Conservation (phyloP, 2,888 invertebrate genomes). For the Vanessa cardui region DNA sequence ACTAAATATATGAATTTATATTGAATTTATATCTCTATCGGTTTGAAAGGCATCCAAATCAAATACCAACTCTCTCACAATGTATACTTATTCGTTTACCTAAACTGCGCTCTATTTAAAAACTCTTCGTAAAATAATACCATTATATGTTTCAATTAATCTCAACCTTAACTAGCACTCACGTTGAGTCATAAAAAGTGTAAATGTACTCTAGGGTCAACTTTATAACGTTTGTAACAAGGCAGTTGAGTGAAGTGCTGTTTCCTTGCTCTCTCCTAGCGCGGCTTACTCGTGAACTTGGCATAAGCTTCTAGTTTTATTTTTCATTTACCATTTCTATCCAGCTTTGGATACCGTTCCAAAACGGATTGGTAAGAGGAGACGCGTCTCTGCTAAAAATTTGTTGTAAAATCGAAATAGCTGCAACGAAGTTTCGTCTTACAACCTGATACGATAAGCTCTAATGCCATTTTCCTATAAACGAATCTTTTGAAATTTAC, state of each 20-base stretch:
- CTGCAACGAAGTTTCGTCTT: slow-evolving; percentile 19
- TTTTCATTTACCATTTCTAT: slow-evolving; percentile 60
- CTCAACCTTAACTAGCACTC: slow-evolving; percentile 6
- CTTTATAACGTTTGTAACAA: slow-evolving; percentile 53
- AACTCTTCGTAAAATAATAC: not conserved
- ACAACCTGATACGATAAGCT: slow-evolving; percentile 19
- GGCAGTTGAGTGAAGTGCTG: slow-evolving; percentile 49
- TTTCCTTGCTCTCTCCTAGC: slow-evolving; percentile 36
- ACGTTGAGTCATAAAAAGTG: slow-evolving; percentile 6
- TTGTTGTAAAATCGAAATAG: slow-evolving; percentile 22
- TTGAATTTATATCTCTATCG: no score
- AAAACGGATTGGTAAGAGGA: slow-evolving; percentile 30
- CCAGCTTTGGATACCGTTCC: slow-evolving; percentile 49
- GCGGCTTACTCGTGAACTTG: slow-evolving; percentile 44
- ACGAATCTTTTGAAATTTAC: slow-evolving; percentile 27
- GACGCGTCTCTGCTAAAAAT: slow-evolving; percentile 25
- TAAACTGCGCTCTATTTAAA: not conserved
- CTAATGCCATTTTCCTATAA: slow-evolving; percentile 18
- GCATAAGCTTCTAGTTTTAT: slow-evolving; percentile 54
- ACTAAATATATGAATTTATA: no score
- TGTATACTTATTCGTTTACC: no score
- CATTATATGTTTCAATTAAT: not conserved
- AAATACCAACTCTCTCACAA: no score
- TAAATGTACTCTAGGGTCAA: slow-evolving; percentile 40
- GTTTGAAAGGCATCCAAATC: no score